phyloP scores from a whole-genome alignment of 2,888 invertebrate species.

The Tholera decimalis region DNA sequence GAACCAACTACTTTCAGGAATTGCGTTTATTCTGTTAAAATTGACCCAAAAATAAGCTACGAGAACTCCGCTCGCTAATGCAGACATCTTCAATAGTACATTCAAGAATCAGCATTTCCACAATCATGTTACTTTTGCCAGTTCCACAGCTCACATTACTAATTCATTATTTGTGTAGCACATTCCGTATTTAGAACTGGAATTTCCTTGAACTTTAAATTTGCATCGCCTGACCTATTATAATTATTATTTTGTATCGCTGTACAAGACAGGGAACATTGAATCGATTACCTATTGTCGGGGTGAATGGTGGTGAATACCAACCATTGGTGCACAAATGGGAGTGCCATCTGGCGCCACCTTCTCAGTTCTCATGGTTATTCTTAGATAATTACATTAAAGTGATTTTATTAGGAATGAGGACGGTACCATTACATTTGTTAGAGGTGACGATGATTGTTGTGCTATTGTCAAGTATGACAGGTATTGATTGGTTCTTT shows the following conservation, averaged over 20 bases:
- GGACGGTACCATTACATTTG: slow-evolving; percentile 1
- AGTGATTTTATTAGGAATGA: slow-evolving; percentile 22
- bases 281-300: slow-evolving; percentile 43
- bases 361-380: slow-evolving; percentile 33
- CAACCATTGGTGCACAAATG: slow-evolving; percentile 25
- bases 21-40: too few species aligned
- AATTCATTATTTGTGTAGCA: slow-evolving; percentile 19
- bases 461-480: neutral
- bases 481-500: too few species aligned
- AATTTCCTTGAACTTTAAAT: slow-evolving; percentile 16
- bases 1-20: too few species aligned
- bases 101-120: neutral
- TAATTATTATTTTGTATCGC: slow-evolving; percentile 46
- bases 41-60: too few species aligned
- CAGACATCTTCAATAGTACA: too few species aligned
- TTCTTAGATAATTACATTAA: slow-evolving; percentile 29
- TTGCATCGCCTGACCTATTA: slow-evolving; percentile 36
- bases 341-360: slow-evolving; percentile 30
- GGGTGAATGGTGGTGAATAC: slow-evolving; percentile 3
- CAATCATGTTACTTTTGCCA: neutral
- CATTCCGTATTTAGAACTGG: neutral
- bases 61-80: too few species aligned
- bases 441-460: neutral
- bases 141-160: neutral
- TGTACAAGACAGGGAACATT: slow-evolving; percentile 15